phyloP scores from a whole-genome alignment of 1,140 invertebrate genomes.

The Lasaia peninsularis region DNA sequence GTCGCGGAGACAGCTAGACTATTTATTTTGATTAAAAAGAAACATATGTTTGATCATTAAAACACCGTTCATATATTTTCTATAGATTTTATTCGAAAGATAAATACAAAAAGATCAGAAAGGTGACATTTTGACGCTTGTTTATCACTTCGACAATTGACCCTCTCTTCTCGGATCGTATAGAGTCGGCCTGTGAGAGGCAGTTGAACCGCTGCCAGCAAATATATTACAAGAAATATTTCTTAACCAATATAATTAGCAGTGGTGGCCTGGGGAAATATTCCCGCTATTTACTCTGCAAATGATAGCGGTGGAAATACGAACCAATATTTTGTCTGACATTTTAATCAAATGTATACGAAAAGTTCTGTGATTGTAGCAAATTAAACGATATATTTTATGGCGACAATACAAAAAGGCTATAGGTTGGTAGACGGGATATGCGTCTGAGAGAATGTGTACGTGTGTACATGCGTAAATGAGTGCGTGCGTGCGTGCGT shows the following conservation, averaged over 20 bases:
- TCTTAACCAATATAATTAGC: conserved; percentile 12
- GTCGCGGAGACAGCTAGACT: no score
- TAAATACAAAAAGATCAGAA: background rate
- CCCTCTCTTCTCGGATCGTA: background rate
- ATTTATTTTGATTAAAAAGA: no score
- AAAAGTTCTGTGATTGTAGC: no score
- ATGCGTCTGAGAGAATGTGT: no score
- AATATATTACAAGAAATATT: conserved; percentile 14
- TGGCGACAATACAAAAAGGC: no score
- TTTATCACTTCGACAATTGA: background rate
- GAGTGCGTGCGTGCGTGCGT: no score
- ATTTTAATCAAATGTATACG: conserved; percentile 2
- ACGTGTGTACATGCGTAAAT: no score
- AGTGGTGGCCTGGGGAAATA: background rate
- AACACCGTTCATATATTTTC: no score
- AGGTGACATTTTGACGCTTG: background rate
- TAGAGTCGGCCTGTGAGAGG: background rate
- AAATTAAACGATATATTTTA: no score
- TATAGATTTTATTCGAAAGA: no score
- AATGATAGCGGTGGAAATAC: background rate
- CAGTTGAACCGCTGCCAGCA: conserved; percentile 9
- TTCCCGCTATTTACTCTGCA: background rate
- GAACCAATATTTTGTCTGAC: conserved; percentile 1
- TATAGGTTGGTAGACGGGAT: no score
- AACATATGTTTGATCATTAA: no score